These are phyloP conservation scores for Gymnocypris eckloni DNA, from an alignment of 2,797 vertebrate species.

Conservation along the genomic window DNA sequence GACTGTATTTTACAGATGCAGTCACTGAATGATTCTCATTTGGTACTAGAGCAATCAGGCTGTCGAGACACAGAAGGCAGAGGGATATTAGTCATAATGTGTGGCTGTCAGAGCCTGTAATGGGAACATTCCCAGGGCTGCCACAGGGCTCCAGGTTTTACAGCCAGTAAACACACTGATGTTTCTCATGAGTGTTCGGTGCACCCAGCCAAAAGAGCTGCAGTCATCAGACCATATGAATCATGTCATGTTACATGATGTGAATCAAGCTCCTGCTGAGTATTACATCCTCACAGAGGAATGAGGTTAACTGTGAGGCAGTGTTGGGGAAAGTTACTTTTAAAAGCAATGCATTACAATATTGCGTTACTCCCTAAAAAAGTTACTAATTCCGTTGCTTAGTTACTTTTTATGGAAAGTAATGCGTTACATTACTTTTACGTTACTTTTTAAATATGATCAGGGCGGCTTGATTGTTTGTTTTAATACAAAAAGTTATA, in stretches of 20 bases:
- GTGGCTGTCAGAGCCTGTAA: slow-evolving; percentile 19
- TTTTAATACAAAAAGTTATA: too few species aligned
- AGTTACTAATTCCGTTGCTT: too few species aligned
- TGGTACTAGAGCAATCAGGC: neutral
- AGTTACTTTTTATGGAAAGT: too few species aligned
- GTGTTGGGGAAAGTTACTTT: too few species aligned
- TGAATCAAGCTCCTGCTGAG: slow-evolving; percentile 58
- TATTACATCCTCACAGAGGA: slow-evolving; percentile 46
- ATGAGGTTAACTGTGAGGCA: slow-evolving; percentile 22
- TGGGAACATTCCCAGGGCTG: neutral
- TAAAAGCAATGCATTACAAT: too few species aligned
- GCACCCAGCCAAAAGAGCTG: slow-evolving; percentile 29
- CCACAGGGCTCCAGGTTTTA: slow-evolving; percentile 44
- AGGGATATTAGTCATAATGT: slow-evolving; percentile 18
- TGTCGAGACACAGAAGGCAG: slow-evolving; percentile 1
- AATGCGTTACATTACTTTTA: too few species aligned
- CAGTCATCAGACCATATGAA: slow-evolving; percentile 52
- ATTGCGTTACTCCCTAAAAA: too few species aligned
- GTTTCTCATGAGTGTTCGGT: slow-evolving; percentile 35
- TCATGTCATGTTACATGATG: slow-evolving; percentile 57
- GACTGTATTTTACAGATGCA: neutral
- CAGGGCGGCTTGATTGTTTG: too few species aligned
- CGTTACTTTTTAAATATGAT: too few species aligned
- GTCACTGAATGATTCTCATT: neutral
- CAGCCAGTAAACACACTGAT: slow-evolving; percentile 37